Conservation (phyloP, 2,797 vertebrate species). For the Odontamblyopus lacepedii region DNA sequence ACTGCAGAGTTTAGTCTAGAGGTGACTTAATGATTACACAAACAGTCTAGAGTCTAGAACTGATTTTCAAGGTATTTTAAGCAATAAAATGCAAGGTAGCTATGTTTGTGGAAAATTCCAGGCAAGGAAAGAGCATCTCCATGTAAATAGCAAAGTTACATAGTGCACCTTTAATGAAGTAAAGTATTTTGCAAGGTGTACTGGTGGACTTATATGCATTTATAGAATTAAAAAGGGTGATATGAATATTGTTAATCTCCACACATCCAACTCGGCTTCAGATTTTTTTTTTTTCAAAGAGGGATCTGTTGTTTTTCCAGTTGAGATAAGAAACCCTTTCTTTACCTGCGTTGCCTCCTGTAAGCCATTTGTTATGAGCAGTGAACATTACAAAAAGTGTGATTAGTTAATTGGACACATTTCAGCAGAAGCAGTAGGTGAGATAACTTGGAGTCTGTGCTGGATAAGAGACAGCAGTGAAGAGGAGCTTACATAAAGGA, state of each 20-base stretch:
- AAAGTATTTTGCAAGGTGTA: no score
- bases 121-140: no score
- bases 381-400: constrained; percentile 5
- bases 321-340: background rate
- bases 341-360: constrained; percentile 2
- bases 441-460: constrained; percentile 12
- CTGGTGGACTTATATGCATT: no score
- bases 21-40: no score
- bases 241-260: constrained; percentile 16
- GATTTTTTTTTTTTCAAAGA: constrained; percentile 8
- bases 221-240: background rate
- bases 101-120: no score
- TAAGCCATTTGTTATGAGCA: constrained; percentile 1
- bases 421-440: constrained; percentile 5
- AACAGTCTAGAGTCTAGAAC: no score
- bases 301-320: constrained; percentile 21
- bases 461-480: constrained; percentile 24
- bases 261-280: constrained; percentile 14
- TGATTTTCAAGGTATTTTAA: no score
- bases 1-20: no score
- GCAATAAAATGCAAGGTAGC: no score
- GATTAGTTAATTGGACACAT: constrained; percentile 33
- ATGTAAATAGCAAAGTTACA: no score
- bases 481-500: constrained; percentile 18
- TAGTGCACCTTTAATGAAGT: no score